These are phyloP conservation scores for Mallateleia sp. DNA, from an alignment of 2,888 invertebrate genomes.

Conservation along the genomic window DNA sequence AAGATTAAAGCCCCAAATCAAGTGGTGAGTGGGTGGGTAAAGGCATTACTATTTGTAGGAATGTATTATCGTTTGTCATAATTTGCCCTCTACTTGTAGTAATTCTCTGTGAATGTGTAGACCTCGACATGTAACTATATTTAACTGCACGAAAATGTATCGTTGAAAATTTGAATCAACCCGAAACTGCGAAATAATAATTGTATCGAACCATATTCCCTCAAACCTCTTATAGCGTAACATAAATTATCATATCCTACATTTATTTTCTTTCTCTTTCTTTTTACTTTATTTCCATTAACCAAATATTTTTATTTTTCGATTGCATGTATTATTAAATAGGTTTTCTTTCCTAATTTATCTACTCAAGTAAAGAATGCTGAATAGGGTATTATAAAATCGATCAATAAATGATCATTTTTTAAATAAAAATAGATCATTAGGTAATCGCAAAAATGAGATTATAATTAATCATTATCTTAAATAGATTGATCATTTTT, in stretches of 20 bases:
- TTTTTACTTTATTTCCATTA: neutral
- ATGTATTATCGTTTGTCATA: slow-evolving; percentile 76
- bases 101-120: slow-evolving; percentile 73
- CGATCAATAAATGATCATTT: too few species aligned
- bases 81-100: slow-evolving; percentile 72
- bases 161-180: slow-evolving; percentile 45
- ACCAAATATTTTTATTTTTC: neutral
- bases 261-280: neutral
- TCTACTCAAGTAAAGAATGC: too few species aligned
- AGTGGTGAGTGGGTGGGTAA: slow-evolving; percentile 86
- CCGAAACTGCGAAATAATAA: slow-evolving; percentile 33
- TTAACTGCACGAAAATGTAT: slow-evolving; percentile 73
- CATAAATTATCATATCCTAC: neutral
- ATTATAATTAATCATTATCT: too few species aligned
- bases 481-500: too few species aligned
- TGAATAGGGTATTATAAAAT: too few species aligned
- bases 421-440: too few species aligned
- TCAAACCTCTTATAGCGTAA: neutral
- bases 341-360: neutral
- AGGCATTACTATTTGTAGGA: slow-evolving; percentile 76
- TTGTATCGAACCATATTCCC: slow-evolving; percentile 4
- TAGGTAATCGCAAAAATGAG: too few species aligned
- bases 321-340: slow-evolving; percentile 22
- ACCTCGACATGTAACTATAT: slow-evolving; percentile 65
- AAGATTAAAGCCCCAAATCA: slow-evolving; percentile 84